Evolutionary conservation across 2,113 vertebrate genomes (phyloP).

Genomic region (Antennarius striatus): DNA sequence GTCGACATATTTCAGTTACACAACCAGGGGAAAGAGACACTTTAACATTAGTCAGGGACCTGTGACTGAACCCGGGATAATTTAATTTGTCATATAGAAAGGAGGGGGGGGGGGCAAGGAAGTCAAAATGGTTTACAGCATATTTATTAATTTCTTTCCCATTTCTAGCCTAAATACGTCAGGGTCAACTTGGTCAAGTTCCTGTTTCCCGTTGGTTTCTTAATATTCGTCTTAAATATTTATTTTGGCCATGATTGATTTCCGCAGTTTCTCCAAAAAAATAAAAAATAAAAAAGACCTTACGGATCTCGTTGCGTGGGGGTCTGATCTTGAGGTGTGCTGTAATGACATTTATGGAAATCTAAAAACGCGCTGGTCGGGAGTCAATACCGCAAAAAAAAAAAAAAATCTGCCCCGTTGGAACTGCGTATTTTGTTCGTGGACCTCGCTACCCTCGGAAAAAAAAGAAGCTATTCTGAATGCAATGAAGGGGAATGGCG

Average conservation of each 20-base stretch:
- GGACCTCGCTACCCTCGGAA: conserved; percentile 10
- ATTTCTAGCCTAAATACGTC: conserved; percentile 58
- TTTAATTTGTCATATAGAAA: conserved; percentile 64
- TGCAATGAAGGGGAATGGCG: conserved; percentile 27
- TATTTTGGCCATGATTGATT: conserved; percentile 64
- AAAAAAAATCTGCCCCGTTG: conserved; percentile 24
- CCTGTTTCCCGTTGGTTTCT: conserved; percentile 62
- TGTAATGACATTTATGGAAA: conserved; percentile 40
- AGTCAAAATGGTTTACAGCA: conserved; percentile 44
- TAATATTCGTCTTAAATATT: conserved; percentile 71
- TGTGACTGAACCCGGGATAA: conserved; percentile 60
- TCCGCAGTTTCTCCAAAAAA: conserved; percentile 67
- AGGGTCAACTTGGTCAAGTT: conserved; percentile 69
- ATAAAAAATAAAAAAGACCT: conserved; percentile 70
- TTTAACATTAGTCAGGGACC: conserved; percentile 71
- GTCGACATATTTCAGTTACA: conserved; percentile 78
- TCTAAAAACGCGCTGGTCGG: conserved; percentile 36
- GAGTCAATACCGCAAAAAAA: conserved; percentile 15
- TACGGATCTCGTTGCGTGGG: conserved; percentile 37
- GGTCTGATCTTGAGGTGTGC: conserved; percentile 43
- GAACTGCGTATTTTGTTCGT: conserved; percentile 19
- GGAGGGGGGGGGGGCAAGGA: conserved; percentile 24
- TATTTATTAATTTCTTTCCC: conserved; percentile 62
- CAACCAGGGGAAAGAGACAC: conserved; percentile 70
- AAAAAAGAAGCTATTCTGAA: conserved; percentile 17